Conservation (phyloP, 2,888 invertebrate species). For the Drosophila buzzatii region DNA sequence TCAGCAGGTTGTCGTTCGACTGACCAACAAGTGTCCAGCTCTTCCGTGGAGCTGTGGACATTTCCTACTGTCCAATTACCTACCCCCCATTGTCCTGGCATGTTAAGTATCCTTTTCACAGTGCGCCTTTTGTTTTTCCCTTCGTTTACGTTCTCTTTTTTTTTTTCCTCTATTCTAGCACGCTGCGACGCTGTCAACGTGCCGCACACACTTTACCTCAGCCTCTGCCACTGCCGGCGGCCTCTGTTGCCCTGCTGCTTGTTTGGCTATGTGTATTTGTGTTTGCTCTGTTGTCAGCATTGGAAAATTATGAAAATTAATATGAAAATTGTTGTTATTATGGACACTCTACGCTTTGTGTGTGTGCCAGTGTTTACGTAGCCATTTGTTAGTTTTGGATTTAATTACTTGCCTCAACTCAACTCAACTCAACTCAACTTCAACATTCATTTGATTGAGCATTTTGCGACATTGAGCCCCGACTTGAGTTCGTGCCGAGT, state of each 20-base stretch:
- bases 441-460: constrained; percentile 75
- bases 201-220: constrained; percentile 10
- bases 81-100: constrained; percentile 66
- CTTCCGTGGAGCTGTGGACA: constrained; percentile 13
- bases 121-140: constrained; percentile 50
- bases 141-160: constrained; percentile 8
- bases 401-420: constrained; percentile 74
- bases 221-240: neutral
- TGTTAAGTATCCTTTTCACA: constrained; percentile 70
- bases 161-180: constrained; percentile 15
- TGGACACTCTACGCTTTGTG: constrained; percentile 25
- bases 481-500: constrained; percentile 11
- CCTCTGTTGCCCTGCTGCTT: constrained; percentile 21
- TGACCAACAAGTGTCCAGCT: constrained; percentile 61
- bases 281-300: constrained; percentile 73
- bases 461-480: constrained; percentile 64
- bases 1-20: constrained; percentile 69
- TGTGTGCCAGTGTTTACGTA: constrained; percentile 32
- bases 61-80: constrained; percentile 28
- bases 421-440: constrained; percentile 53
- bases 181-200: constrained; percentile 51
- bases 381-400: constrained; percentile 75
- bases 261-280: constrained; percentile 74
- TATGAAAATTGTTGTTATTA: constrained; percentile 76
- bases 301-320: constrained; percentile 79